A percentile compares a stretch with the other conserved stretches of the same genome.
These are phyloP conservation scores for Etia nguti DNA, from an alignment of 2,113 vertebrate genomes.

Conservation along the genomic window DNA sequence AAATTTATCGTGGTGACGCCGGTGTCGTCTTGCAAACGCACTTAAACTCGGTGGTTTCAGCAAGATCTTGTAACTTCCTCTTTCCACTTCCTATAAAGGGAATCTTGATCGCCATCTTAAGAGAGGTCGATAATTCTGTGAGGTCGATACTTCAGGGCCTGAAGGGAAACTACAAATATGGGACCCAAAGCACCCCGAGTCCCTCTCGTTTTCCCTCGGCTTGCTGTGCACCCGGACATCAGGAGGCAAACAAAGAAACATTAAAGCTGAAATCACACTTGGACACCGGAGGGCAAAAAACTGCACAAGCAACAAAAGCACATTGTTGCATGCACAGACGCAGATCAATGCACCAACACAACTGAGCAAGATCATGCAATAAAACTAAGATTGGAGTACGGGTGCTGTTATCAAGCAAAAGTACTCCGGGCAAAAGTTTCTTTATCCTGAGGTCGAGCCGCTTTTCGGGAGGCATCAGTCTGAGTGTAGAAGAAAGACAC, in stretches of 20 bases:
- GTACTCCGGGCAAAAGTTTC: background rate
- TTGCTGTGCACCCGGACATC: background rate
- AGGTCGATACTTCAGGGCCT: background rate
- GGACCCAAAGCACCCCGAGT: background rate
- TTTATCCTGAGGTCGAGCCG: background rate
- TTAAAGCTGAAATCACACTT: background rate
- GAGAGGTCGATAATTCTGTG: background rate
- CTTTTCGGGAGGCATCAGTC: background rate
- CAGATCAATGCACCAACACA: background rate
- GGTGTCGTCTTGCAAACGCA: background rate
- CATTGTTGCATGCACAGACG: fast-evolving
- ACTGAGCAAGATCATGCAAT: background rate
- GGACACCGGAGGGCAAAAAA: fast-evolving
- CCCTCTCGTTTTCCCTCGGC: background rate
- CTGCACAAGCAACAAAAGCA: background rate
- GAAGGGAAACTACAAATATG: fast-evolving
- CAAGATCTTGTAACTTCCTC: background rate
- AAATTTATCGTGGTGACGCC: no score
- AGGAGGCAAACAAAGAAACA: background rate
- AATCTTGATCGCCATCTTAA: background rate
- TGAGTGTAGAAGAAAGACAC: background rate
- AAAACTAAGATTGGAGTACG: background rate
- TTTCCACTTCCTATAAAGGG: background rate
- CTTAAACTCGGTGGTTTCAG: background rate
- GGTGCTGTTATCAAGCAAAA: background rate